Evolutionary conservation across 1,140 invertebrate species (phyloP), one percentile per base, ranked within the genome.

Genomic region (Coenobita brevimanus): DNA sequence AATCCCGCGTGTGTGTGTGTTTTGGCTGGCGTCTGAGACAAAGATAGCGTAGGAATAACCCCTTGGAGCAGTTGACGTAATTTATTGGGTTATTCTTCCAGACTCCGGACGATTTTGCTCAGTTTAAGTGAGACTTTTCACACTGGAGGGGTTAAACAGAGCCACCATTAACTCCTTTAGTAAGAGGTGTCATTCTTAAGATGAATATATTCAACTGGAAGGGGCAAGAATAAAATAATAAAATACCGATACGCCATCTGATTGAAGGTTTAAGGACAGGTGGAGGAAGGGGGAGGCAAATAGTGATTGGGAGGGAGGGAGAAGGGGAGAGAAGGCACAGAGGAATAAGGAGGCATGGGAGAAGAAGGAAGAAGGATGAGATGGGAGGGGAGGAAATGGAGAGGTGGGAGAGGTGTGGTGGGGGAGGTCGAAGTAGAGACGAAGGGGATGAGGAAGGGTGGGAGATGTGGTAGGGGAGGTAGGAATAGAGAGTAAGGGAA

Each of bases 1-100:
- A 43, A 10, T 71, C 85, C 24, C 17, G 50, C 60, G 85, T 87
- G 80, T 87, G 80, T 54, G 62, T 80, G 54, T 57, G 67, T 60
- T 13, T 4, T 15, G 36, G 38, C 46, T 17, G 15, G 57, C 10
- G 17, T 60, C n/a, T n/a, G 21, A 24, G 13, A 6, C 30, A 3
- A 21, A n/a, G 57, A 24, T 13, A 64, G 6, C 27, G 54, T 17
- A 0, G 54, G 36, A 79, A 24, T 8, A 24, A 50, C n/a, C n/a
- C n/a, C n/a, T n/a, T n/a, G n/a, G n/a, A n/a, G n/a, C n/a, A n/a
- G n/a, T n/a, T n/a, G n/a, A n/a, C n/a, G n/a, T n/a, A n/a, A n/a
- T n/a, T n/a, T n/a, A n/a, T n/a, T n/a, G n/a, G n/a, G n/a, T n/a
- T n/a, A n/a, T n/a, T n/a, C n/a, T n/a, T n/a, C n/a, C n/a, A n/a